Conservation (phyloP, 2,113 vertebrate species). For the Lophotis ruficrista region DNA sequence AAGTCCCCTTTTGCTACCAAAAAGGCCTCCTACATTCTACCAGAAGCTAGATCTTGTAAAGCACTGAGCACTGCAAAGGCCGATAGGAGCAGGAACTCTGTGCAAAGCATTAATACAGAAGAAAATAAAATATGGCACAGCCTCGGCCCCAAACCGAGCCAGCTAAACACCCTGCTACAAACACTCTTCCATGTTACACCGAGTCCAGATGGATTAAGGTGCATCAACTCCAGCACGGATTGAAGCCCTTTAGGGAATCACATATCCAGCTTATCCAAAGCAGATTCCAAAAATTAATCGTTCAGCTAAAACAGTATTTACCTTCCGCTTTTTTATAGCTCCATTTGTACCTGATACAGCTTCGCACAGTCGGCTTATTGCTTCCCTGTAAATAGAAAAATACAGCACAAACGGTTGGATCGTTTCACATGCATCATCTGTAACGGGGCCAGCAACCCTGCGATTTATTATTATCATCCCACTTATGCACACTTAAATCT, state of each 20-base stretch:
- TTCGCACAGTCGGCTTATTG: constrained; percentile 91
- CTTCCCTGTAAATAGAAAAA: constrained; percentile 82
- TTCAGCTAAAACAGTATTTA: constrained; percentile 67
- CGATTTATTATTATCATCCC: neutral
- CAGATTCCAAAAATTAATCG: neutral
- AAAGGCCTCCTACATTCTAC: neutral
- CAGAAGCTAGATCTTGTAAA: neutral
- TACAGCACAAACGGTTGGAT: constrained; percentile 42
- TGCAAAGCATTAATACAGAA: neutral
- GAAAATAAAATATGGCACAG: neutral
- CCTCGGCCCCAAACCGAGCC: neutral
- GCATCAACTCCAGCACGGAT: neutral
- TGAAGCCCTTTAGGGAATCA: neutral
- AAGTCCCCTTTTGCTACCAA: neutral
- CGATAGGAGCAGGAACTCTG: neutral
- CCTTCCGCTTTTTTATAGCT: constrained; percentile 83
- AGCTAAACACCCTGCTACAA: neutral
- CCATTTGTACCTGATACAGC: constrained; percentile 79
- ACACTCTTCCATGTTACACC: neutral
- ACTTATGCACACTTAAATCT: constrained; percentile 13
- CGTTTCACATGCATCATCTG: constrained; percentile 29
- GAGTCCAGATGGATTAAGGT: neutral
- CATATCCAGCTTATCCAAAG: neutral
- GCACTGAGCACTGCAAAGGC: neutral
- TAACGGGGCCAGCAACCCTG: neutral